These are phyloP conservation scores for Forbesichthys agassizii DNA, from an alignment of 2,113 vertebrate species.

Conservation along the genomic window DNA sequence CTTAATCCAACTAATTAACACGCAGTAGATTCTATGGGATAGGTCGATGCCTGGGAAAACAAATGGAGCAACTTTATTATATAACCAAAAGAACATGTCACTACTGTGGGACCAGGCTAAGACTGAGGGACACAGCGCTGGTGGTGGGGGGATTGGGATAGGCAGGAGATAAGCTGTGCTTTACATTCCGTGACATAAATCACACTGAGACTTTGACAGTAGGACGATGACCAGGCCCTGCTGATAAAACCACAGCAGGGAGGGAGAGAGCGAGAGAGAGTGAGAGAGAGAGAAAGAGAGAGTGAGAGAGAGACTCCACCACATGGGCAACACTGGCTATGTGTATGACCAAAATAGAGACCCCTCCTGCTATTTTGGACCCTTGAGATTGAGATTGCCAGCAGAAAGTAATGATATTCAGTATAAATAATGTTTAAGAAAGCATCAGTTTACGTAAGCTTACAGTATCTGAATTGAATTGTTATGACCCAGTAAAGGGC, in stretches of 20 bases:
- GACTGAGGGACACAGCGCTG: constrained; percentile 57
- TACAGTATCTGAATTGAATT: constrained; percentile 14
- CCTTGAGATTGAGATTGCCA: no score
- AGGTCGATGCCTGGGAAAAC: no score
- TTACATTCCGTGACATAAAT: constrained; percentile 89
- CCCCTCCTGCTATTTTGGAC: constrained; percentile 43
- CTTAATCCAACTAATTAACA: no score
- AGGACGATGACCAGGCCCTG: constrained; percentile 88
- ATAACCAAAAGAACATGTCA: constrained; percentile 26
- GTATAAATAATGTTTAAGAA: no score
- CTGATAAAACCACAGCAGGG: constrained; percentile 79
- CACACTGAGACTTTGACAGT: constrained; percentile 87
- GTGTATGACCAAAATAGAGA: background rate
- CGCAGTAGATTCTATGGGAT: no score
- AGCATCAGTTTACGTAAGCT: background rate
- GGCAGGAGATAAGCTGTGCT: constrained; percentile 85
- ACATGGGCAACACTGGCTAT: no score
- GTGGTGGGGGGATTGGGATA: constrained; percentile 48
- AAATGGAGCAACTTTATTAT: background rate
- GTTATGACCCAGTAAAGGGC: no score
- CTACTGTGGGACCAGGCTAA: constrained; percentile 79
- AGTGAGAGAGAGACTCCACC: constrained; percentile 15
- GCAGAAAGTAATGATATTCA: no score
- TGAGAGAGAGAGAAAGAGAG: constrained; percentile 27
- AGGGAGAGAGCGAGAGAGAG: constrained; percentile 28